Evolutionary conservation across 2,797 vertebrate species (phyloP), one percentile per base, ranked within the genome.

Genomic region (Thripadectes ignobilis): DNA sequence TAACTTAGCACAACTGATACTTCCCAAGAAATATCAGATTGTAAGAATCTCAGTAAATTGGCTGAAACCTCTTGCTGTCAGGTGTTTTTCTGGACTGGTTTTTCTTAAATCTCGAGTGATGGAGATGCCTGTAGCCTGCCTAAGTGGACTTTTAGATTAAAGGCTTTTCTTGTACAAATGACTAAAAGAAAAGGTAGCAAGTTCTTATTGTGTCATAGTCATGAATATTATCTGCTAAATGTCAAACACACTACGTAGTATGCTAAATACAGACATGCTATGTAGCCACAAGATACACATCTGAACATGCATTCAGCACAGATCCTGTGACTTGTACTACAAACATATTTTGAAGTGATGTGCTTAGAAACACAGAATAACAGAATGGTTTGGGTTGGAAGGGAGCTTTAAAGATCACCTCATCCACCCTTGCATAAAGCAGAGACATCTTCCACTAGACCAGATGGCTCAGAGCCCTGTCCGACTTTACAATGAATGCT

Each of bases 171-270:
- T 30, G 17, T 52, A 49, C 67, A 66, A 45, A 36, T 18, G 7
- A 45, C 7, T 39, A 26, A 59, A 91, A 78, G 34, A 26, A 84
- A 74, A 78, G 12, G n/a, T 22, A 36, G 7, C 14, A 52, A 24
- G 14, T 62, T 54, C 21, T 62, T 18, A 18, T 30, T 27, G 19
- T 52, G 12, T 27, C 39, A 12, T 7, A 14, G 18, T 74, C 2
- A 2, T 51, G 23, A 74, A 12, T 12, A 54, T 30, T 0, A 0
- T 38, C 4, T 30, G 36, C 48, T 71, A 71, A 74, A 49, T 73
- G 34, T 10, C 20, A 30, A 45, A 41, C 18, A n/a, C 12, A 4
- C 26, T 20, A 1, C 17, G 12, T 29, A 72, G 58, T 19, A 22
- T 58, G 41, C 63, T 72, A 54, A 58, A 19, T 52, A 17, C 4